Base-by-base conservation (phyloP, 2,888 invertebrate genomes). In the Rhingia rostrata region DNA sequence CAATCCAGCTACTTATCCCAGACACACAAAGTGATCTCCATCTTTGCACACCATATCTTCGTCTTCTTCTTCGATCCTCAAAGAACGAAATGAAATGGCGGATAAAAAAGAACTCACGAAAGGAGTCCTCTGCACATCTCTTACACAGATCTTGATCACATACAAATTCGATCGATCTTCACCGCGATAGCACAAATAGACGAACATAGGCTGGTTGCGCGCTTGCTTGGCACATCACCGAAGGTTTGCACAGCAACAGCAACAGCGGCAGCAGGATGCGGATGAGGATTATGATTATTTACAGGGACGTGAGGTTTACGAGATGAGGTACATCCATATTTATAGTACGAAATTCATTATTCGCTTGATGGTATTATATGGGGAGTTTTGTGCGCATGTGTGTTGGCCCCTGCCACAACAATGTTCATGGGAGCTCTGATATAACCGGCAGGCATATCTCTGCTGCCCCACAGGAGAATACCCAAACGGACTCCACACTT, bases 141-240 rank as follows among this genome's bases (percentile, higher is more conserved):
- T 70, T 69, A 47, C 81, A 82, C 82, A 60, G 72, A 82, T 82
- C 82, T 78, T 73, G 72, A 72, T 78, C 82, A 63, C 66, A 78
- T 78, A 82, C 82, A 82, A 82, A 82, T 82, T 82, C 78, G 72
- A 78, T 78, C 78, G 82, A 82, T 82, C 78, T 72, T 73, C 37
- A 41, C 56, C 10, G 63, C 77, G 78, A 82, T 82, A 82, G 41
- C 82, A 39, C 81, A 82, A 82, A 70, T 60, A 77, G 72, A 60
- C 47, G 63, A 81, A 75, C 66, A 47, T 37, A 73, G 22, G 22
- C 22, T 22, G 22, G 22, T 22, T 22, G 22, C 2, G 22, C 22
- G 22, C 22, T 22, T 22, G 22, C 22, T 22, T 22, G 22, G 22
- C 49, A 72, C 54, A 51, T 49, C 49, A 53, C 58, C 60, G 45